Percentiles rank a stretch among this genome's conserved stretches.
These are phyloP conservation scores for Cryptocephalus moraei DNA, from an alignment of 2,888 invertebrate species.

Conservation along the genomic window DNA sequence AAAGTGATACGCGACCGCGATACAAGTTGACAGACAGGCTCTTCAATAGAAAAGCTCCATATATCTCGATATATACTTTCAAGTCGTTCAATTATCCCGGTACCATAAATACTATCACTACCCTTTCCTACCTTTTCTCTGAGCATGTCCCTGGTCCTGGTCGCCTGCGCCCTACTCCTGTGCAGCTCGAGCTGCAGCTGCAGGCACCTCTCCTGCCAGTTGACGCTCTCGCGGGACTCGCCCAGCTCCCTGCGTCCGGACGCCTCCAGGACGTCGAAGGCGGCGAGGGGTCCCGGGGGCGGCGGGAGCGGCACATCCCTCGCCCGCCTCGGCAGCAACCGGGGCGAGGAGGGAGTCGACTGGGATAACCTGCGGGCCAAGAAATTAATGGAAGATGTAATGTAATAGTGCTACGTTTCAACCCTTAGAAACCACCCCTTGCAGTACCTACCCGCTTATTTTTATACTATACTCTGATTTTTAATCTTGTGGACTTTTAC, in stretches of 20 bases:
- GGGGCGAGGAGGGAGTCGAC: conserved; percentile 65
- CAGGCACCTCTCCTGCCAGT: conserved; percentile 84
- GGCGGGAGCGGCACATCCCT: conserved; percentile 38
- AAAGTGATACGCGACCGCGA: too few species aligned
- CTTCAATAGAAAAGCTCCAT: too few species aligned
- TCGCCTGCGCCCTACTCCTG: conserved; percentile 76
- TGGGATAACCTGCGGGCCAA: conserved; percentile 30
- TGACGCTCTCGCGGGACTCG: conserved; percentile 39
- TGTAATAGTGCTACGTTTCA: too few species aligned
- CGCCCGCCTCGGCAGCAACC: conserved; percentile 59
- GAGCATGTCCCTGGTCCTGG: conserved; percentile 77
- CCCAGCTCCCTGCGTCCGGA: conserved; percentile 29
- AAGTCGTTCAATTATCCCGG: too few species aligned
- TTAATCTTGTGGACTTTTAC: too few species aligned
- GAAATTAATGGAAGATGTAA: background rate
- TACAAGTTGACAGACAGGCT: too few species aligned
- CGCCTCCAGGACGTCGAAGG: conserved; percentile 33
- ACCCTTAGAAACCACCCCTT: too few species aligned
- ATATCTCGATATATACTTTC: too few species aligned
- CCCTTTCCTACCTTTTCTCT: conserved; percentile 76
- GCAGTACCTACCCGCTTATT: too few species aligned
- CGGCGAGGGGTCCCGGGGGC: conserved; percentile 21
- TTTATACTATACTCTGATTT: too few species aligned
- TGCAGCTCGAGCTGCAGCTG: conserved; percentile 79
- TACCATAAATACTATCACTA: too few species aligned